Conservation (phyloP, 2,113 vertebrate genomes). For the Chaenocephalus aceratus region DNA sequence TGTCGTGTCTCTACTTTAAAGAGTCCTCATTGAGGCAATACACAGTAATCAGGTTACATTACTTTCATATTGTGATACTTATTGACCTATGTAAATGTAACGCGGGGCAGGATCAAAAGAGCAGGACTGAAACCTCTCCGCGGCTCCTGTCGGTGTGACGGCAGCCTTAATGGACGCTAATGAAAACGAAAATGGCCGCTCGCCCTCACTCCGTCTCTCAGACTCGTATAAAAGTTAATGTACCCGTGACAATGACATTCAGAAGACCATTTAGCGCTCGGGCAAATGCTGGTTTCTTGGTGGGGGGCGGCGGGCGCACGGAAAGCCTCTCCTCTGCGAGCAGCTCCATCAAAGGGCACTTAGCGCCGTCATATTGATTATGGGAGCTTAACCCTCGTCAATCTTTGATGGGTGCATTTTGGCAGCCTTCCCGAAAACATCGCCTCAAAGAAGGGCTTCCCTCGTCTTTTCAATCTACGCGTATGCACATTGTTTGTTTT, state of each 20-base stretch:
- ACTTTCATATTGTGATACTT: too few relatives aligned
- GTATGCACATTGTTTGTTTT: neutral
- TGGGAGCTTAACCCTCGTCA: conserved; percentile 79
- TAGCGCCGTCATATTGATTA: conserved; percentile 83
- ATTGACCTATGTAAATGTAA: too few relatives aligned
- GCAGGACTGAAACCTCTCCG: conserved; percentile 31
- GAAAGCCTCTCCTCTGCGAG: conserved; percentile 70
- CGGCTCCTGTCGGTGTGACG: conserved; percentile 37
- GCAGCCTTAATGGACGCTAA: conserved; percentile 69
- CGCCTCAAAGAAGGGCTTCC: conserved; percentile 41
- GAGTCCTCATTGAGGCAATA: too few relatives aligned
- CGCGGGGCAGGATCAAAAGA: neutral
- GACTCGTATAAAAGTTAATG: conserved; percentile 81
- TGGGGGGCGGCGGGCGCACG: conserved; percentile 69
- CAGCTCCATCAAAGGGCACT: conserved; percentile 81
- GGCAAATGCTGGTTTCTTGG: conserved; percentile 69
- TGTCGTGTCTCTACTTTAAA: too few relatives aligned
- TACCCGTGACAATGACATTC: conserved; percentile 79
- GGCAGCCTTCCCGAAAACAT: conserved; percentile 61
- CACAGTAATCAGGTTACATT: too few relatives aligned
- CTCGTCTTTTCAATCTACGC: neutral
- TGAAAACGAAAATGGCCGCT: conserved; percentile 71
- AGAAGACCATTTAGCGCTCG: conserved; percentile 74
- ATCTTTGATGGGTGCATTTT: conserved; percentile 68
- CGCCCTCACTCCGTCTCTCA: conserved; percentile 66